Evolutionary conservation across 2,113 vertebrate species (phyloP).

Genomic region (Dicaeum eximium): DNA sequence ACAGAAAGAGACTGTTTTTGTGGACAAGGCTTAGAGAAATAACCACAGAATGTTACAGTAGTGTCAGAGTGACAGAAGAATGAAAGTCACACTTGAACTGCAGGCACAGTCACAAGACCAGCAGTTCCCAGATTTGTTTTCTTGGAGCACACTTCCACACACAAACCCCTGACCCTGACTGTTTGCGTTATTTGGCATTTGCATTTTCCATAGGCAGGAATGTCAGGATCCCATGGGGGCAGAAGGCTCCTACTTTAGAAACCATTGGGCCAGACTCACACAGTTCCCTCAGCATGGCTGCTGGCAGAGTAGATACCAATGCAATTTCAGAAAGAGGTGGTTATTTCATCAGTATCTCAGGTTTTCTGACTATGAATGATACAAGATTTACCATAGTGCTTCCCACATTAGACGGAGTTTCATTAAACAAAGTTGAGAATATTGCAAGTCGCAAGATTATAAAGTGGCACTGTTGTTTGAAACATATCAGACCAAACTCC

Average conservation of each 20-base stretch:
- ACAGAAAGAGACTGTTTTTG: not conserved
- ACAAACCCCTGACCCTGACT: not conserved
- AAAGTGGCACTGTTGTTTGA: not conserved
- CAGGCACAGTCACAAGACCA: not conserved
- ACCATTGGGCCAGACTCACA: not conserved
- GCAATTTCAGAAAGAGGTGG: not conserved
- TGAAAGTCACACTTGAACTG: not conserved
- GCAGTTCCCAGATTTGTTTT: not conserved
- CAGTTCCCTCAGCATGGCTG: not conserved
- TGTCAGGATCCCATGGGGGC: not conserved
- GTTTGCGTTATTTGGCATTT: not conserved
- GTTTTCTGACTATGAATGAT: not conserved
- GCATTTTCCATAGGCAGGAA: no score
- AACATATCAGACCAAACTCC: not conserved
- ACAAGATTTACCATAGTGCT: not conserved
- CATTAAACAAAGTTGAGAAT: not conserved
- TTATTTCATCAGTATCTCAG: not conserved
- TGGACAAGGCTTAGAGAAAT: not conserved
- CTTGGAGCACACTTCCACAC: accelerated
- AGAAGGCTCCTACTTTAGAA: not conserved
- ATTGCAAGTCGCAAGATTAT: not conserved
- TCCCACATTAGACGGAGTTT: not conserved
- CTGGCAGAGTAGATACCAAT: not conserved
- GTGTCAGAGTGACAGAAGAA: not conserved
- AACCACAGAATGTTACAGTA: not conserved